A percentile compares a stretch with the other conserved stretches of the same genome.
phyloP scores from a whole-genome alignment of 2,888 invertebrate genomes.

The Agelastica alni region DNA sequence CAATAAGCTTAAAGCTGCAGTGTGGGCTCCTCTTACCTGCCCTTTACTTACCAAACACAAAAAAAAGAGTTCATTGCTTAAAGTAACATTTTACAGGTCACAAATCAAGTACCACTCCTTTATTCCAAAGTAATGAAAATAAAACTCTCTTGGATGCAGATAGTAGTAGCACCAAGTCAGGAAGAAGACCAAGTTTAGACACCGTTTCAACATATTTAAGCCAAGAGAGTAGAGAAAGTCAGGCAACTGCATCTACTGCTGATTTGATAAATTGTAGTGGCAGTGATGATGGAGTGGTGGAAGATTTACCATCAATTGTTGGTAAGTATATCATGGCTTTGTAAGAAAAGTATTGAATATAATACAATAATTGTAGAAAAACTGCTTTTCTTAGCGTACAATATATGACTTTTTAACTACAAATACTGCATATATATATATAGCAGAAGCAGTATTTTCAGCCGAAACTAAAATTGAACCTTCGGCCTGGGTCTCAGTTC shows the following conservation, averaged over 20 bases:
- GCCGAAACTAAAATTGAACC: too few relatives aligned
- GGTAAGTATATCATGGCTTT: slow-evolving; percentile 40
- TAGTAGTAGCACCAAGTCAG: slow-evolving; percentile 75
- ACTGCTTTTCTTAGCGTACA: too few relatives aligned
- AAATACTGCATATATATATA: too few relatives aligned
- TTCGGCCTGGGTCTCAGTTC: too few relatives aligned
- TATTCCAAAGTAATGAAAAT: slow-evolving; percentile 46
- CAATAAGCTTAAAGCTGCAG: too few relatives aligned
- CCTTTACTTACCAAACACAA: too few relatives aligned
- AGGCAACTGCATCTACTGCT: slow-evolving; percentile 52
- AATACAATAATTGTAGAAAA: not conserved
- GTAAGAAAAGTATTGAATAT: not conserved
- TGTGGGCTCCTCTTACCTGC: too few relatives aligned
- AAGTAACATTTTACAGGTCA: slow-evolving; percentile 54
- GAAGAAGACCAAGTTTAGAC: slow-evolving; percentile 81
- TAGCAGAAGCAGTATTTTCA: too few relatives aligned
- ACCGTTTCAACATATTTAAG: slow-evolving; percentile 89
- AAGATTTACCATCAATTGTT: slow-evolving; percentile 50
- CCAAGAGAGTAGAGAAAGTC: slow-evolving; percentile 78
- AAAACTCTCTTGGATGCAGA: slow-evolving; percentile 64
- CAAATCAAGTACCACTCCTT: slow-evolving; percentile 49
- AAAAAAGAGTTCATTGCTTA: too few relatives aligned
- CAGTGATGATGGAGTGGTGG: slow-evolving; percentile 48
- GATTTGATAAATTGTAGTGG: slow-evolving; percentile 52
- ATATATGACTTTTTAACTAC: too few relatives aligned